Conservation (phyloP, 2,113 vertebrate species). For the Acanthisitta chloris region DNA sequence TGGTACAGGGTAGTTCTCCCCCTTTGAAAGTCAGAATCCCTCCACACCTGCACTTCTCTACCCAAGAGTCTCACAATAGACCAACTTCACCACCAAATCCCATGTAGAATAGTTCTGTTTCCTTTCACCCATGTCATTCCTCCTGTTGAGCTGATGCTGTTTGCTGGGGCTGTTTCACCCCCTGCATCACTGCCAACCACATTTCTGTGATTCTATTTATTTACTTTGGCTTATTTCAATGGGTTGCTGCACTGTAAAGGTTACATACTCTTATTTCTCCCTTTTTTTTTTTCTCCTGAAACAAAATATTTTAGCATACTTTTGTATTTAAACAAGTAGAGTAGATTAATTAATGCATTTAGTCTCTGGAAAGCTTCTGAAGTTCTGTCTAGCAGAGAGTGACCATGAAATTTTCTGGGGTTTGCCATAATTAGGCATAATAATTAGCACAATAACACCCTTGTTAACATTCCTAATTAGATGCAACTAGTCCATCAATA, state of each 20-base stretch:
- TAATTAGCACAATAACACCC: slow-evolving; percentile 49
- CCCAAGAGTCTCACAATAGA: neutral
- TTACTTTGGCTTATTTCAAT: neutral
- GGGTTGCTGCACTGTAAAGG: neutral
- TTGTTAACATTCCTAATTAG: slow-evolving; percentile 28
- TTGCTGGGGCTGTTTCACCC: neutral
- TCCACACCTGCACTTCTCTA: neutral
- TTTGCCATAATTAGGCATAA: slow-evolving; percentile 25
- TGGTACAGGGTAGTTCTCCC: rapidly evolving
- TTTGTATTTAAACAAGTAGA: neutral
- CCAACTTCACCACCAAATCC: neutral
- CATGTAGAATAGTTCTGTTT: neutral
- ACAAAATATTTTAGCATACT: neutral
- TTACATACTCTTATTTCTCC: neutral
- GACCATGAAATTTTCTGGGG: neutral
- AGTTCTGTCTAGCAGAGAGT: slow-evolving; percentile 14
- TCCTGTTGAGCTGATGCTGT: neutral
- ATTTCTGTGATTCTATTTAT: neutral
- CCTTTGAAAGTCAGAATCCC: neutral
- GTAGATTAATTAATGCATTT: slow-evolving; percentile 24
- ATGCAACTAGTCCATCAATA: neutral
- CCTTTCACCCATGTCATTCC: neutral
- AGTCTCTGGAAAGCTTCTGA: neutral
- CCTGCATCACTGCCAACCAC: neutral
- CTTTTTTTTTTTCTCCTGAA: neutral